Conservation (phyloP, 2,797 vertebrate genomes). For the Lophotriccus pileatus region DNA sequence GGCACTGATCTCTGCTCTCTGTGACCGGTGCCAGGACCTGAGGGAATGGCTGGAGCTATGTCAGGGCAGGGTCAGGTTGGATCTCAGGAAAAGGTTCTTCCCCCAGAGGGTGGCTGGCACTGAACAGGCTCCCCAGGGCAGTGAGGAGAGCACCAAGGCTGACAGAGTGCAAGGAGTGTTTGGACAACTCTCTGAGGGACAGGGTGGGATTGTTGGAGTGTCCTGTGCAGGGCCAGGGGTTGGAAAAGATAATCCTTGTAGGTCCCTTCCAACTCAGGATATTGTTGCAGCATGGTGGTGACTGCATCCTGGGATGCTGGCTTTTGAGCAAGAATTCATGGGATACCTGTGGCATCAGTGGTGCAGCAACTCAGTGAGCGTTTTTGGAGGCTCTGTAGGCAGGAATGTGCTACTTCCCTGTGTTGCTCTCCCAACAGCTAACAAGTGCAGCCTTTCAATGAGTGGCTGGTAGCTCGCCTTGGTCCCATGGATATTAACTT, state of each 20-base stretch:
- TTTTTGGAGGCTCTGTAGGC: neutral
- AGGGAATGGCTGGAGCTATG: neutral
- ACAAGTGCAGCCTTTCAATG: fast-evolving
- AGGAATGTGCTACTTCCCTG: fast-evolving
- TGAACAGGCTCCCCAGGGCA: neutral
- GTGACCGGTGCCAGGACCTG: too few relatives aligned
- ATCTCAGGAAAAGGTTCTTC: neutral
- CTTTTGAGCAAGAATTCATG: neutral
- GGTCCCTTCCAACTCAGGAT: neutral
- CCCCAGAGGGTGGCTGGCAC: neutral
- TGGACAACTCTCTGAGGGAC: too few relatives aligned
- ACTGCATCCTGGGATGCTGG: fast-evolving
- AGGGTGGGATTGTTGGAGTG: too few relatives aligned
- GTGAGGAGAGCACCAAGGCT: neutral
- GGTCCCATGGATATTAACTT: fast-evolving
- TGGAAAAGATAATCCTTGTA: too few relatives aligned
- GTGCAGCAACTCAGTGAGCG: neutral
- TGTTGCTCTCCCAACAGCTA: neutral
- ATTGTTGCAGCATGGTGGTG: neutral
- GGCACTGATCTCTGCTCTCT: neutral
- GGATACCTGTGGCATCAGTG: neutral
- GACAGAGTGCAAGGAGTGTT: too few relatives aligned
- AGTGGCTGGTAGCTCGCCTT: neutral
- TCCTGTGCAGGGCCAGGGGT: neutral
- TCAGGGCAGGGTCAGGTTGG: neutral